phyloP scores from a whole-genome alignment of 2,113 vertebrate genomes.

The Pelmatolapia mariae region DNA sequence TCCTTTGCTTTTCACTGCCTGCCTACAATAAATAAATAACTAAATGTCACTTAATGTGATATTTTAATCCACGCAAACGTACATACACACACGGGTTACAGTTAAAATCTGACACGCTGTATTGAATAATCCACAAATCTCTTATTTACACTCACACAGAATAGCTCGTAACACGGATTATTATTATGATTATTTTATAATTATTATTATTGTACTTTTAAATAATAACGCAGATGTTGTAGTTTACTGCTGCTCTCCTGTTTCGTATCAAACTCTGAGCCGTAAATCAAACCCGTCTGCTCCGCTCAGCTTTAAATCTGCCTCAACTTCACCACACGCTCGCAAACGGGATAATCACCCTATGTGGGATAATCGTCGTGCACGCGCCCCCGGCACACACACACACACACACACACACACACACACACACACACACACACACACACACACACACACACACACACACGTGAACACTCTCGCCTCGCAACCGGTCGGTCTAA shows the following conservation, averaged over 20 bases:
- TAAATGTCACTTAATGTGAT: neutral
- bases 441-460: too few relatives aligned
- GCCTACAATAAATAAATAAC: neutral
- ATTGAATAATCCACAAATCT: neutral
- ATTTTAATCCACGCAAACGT: neutral
- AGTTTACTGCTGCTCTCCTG: neutral
- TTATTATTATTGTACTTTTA: neutral
- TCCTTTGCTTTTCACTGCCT: neutral
- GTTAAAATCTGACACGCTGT: neutral
- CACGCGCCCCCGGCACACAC: neutral
- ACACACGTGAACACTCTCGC: neutral
- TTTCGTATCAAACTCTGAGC: neutral
- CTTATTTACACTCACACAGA: neutral
- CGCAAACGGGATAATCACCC: neutral
- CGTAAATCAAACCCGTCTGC: neutral
- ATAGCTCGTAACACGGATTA: neutral
- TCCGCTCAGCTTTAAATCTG: neutral
- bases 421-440: neutral
- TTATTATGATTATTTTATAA: neutral
- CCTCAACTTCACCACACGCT: neutral
- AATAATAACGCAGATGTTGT: neutral
- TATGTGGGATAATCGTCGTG: neutral
- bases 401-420: neutral
- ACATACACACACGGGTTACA: neutral
- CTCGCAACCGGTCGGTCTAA: neutral